These are phyloP conservation scores for Ameiurus melas DNA, from an alignment of 2,113 vertebrate species.

Conservation along the genomic window DNA sequence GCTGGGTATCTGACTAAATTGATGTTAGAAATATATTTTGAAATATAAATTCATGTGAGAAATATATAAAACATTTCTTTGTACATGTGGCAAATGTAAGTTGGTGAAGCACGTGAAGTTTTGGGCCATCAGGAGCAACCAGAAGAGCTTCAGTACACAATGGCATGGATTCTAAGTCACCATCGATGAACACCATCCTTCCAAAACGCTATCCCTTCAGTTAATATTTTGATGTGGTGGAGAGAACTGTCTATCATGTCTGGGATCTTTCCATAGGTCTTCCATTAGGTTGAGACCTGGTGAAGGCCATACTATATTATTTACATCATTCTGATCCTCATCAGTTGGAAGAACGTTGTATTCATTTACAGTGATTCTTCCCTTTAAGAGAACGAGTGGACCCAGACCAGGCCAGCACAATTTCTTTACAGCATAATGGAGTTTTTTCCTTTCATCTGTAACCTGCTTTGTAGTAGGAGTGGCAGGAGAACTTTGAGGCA, in stretches of 20 bases:
- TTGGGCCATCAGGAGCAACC: background rate
- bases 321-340: background rate
- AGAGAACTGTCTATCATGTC: background rate
- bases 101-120: background rate
- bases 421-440: background rate
- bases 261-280: background rate
- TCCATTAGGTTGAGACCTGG: background rate
- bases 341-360: background rate
- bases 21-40: too few relatives aligned
- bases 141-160: background rate
- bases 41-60: too few relatives aligned
- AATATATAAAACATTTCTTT: background rate
- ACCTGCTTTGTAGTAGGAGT: background rate
- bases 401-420: background rate
- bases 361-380: background rate
- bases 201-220: background rate
- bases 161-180: background rate
- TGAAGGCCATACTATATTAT: background rate
- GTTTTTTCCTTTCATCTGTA: background rate
- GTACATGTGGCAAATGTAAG: background rate
- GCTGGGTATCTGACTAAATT: background rate
- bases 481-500: background rate
- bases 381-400: background rate
- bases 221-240: background rate
- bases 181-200: background rate